phyloP scores from a whole-genome alignment of 2,113 vertebrate genomes.

The Dromas ardeola region DNA sequence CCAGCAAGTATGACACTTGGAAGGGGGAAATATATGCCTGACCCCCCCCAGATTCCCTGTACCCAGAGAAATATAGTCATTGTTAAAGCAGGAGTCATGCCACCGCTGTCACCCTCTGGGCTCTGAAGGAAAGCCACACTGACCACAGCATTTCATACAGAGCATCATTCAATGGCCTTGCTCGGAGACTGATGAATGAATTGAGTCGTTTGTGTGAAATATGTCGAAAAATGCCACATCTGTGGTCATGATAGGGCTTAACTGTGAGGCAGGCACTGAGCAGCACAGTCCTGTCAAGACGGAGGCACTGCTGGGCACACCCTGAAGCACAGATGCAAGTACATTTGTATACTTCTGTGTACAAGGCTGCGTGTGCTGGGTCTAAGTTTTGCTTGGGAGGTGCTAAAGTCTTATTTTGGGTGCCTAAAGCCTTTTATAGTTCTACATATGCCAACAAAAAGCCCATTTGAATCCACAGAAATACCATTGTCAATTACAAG shows the following conservation, averaged over 20 bases:
- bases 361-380: background rate
- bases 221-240: background rate
- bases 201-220: background rate
- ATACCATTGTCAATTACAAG: background rate
- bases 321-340: background rate
- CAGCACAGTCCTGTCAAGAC: background rate
- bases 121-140: background rate
- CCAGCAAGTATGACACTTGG: background rate
- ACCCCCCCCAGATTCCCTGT: background rate
- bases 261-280: background rate
- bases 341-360: background rate
- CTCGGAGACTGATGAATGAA: background rate
- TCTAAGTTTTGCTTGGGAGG: background rate
- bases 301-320: background rate
- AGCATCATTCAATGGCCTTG: background rate
- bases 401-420: background rate
- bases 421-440: background rate
- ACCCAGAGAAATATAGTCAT: background rate
- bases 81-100: background rate
- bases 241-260: background rate
- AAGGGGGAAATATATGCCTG: background rate
- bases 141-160: background rate
- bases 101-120: background rate
- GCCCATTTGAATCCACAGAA: background rate
- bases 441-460: background rate